A percentile compares a stretch with the other conserved stretches of the same genome.
Evolutionary conservation across 2,797 vertebrate species (phyloP).

Genomic region (Lemur catta): DNA sequence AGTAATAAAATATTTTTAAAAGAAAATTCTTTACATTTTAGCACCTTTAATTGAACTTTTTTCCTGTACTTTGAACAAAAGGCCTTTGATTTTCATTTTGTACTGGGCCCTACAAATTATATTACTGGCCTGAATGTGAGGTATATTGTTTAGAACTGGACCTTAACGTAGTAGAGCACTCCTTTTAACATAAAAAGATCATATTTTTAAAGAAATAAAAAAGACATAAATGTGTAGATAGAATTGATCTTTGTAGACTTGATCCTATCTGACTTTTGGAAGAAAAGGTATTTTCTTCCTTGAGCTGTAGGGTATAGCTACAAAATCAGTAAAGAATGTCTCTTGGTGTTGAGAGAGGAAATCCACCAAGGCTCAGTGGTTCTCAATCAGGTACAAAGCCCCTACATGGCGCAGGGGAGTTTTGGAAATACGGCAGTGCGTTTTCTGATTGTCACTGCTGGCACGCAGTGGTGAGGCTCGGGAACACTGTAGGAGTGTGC

Average conservation of each 20-base stretch:
- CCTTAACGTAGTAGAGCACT: not conserved
- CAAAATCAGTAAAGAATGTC: rapidly evolving
- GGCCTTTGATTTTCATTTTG: not conserved
- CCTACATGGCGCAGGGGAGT: rapidly evolving
- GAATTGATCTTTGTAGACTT: not conserved
- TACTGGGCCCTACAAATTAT: not conserved
- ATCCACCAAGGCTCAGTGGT: no score
- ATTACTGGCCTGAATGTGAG: not conserved
- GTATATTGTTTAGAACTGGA: not conserved
- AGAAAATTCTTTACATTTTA: not conserved
- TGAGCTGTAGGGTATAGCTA: rapidly evolving
- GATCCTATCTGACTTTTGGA: not conserved
- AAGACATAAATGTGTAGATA: not conserved
- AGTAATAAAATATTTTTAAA: not conserved
- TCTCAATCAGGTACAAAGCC: rapidly evolving
- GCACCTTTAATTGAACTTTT: not conserved
- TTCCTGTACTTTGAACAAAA: not conserved
- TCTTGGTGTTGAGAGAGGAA: no score
- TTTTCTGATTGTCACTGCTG: no score
- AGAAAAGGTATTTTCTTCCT: not conserved
- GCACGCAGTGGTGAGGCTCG: rapidly evolving
- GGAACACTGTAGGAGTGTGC: rapidly evolving
- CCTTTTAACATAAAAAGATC: not conserved
- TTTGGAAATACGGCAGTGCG: rapidly evolving
- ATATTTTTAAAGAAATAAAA: not conserved